These are phyloP conservation scores for Maconellicoccus hirsutus DNA, from an alignment of 1,140 invertebrate genomes.

Conservation along the genomic window DNA sequence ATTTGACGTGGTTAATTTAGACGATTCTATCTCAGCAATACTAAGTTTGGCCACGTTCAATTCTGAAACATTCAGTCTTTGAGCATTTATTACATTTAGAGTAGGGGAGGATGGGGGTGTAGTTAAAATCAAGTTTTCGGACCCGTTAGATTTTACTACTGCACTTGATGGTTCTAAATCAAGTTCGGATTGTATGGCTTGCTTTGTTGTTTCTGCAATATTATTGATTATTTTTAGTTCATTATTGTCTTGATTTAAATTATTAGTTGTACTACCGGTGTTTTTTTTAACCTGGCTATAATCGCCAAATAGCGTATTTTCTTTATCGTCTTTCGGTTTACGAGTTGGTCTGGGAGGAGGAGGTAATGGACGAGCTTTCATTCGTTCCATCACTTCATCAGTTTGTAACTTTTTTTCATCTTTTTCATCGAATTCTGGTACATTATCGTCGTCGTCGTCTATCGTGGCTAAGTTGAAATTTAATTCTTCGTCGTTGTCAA, in stretches of 20 bases:
- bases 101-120: background rate
- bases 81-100: background rate
- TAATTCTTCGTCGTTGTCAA: constrained; percentile 1
- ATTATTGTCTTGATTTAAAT: background rate
- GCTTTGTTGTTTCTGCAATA: background rate
- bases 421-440: background rate
- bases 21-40: background rate
- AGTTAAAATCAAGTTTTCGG: background rate
- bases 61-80: background rate
- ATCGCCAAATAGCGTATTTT: background rate
- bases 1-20: background rate
- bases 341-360: background rate
- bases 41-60: constrained; percentile 12
- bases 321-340: background rate
- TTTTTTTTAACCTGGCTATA: constrained; percentile 13
- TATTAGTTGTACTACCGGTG: background rate
- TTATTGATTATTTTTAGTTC: constrained; percentile 6
- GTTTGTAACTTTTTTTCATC: constrained; percentile 13
- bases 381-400: background rate
- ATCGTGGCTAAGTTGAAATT: background rate
- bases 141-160: background rate
- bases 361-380: background rate
- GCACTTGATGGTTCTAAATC: too few relatives aligned
- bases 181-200: background rate
- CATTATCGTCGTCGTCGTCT: background rate